Evolutionary conservation across 2,888 invertebrate species (phyloP).

Genomic region (Andrena trimmerana): DNA sequence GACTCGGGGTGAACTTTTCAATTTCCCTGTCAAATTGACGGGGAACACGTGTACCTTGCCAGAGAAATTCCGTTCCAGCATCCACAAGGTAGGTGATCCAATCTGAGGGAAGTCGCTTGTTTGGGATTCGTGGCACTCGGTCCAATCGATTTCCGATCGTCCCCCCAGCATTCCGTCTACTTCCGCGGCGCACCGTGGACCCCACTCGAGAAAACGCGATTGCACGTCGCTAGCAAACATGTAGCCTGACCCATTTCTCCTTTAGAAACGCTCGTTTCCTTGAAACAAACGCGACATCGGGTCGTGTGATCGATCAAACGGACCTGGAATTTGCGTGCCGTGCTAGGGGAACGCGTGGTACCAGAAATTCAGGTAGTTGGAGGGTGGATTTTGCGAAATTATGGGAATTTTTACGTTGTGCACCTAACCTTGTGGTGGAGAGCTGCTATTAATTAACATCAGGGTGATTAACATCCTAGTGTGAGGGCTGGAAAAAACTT

Average conservation of each 20-base stretch:
- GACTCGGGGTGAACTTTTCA: constrained; percentile 39
- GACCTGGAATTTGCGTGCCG: too few species aligned
- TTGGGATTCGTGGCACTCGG: constrained; percentile 4
- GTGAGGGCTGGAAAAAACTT: too few species aligned
- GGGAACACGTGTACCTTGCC: constrained; percentile 15
- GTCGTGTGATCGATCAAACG: not conserved
- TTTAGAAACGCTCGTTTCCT: not conserved
- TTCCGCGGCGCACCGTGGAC: not conserved
- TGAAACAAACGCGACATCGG: not conserved
- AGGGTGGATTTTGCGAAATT: too few species aligned
- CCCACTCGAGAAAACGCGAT: constrained; percentile 11
- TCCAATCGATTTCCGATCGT: constrained; percentile 43
- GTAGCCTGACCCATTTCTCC: constrained; percentile 14
- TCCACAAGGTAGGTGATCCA: constrained; percentile 21
- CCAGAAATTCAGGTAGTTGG: too few species aligned
- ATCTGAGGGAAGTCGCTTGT: constrained; percentile 21
- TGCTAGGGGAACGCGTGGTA: not conserved
- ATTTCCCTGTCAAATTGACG: constrained; percentile 29
- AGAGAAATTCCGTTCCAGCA: constrained; percentile 17
- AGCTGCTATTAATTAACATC: too few species aligned
- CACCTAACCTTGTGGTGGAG: too few species aligned
- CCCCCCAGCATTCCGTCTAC: constrained; percentile 11
- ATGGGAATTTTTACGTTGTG: too few species aligned
- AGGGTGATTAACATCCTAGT: too few species aligned
- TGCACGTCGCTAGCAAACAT: not conserved